A percentile compares a stretch with the other conserved stretches of the same genome.
phyloP scores from a whole-genome alignment of 2,888 invertebrate genomes.

The Suillia variegata region DNA sequence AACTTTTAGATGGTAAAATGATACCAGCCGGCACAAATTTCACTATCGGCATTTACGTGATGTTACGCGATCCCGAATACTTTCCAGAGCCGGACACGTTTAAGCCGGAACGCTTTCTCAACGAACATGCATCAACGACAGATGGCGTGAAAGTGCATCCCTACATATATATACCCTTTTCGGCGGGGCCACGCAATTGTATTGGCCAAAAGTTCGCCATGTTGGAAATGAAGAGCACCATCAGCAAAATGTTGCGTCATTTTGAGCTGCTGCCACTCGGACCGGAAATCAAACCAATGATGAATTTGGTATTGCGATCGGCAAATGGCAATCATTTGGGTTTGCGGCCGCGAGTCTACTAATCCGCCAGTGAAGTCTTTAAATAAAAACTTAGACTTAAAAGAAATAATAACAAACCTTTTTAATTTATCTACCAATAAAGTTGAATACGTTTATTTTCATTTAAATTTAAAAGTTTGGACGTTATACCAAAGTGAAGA shows the following conservation, averaged over 20 bases:
- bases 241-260: constrained; percentile 47
- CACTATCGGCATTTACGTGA: constrained; percentile 42
- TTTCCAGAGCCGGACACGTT: constrained; percentile 50
- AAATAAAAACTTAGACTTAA: background rate
- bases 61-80: constrained; percentile 42
- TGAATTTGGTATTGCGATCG: constrained; percentile 49
- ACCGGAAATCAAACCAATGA: constrained; percentile 38
- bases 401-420: background rate
- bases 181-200: constrained; percentile 57
- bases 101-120: constrained; percentile 51
- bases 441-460: too few relatives aligned
- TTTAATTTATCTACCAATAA: too few relatives aligned
- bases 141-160: constrained; percentile 53
- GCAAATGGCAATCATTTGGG: constrained; percentile 49
- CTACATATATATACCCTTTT: constrained; percentile 51
- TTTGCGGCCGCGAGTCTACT: constrained; percentile 36
- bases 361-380: background rate
- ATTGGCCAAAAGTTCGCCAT: constrained; percentile 58
- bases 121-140: too few relatives aligned
- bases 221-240: constrained; percentile 54
- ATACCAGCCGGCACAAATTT: constrained; percentile 49
- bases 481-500: too few relatives aligned
- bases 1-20: constrained; percentile 40
- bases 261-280: constrained; percentile 52
- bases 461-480: too few relatives aligned